Conservation (phyloP, 1,140 invertebrate genomes). For the Drosophila ogumai region DNA sequence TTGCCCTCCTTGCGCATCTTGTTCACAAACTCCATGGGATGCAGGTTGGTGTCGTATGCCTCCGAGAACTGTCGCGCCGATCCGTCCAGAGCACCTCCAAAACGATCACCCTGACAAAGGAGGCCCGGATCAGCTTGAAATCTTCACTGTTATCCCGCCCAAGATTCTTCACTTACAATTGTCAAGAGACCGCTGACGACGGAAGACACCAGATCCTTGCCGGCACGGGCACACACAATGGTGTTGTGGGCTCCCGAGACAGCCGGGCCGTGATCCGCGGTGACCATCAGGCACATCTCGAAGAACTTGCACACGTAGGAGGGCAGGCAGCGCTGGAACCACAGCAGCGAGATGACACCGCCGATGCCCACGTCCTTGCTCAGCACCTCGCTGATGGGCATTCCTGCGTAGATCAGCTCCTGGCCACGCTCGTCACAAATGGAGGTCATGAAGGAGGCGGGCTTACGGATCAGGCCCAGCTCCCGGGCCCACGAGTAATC, state of each 20-base stretch:
- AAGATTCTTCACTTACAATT: conserved; percentile 91
- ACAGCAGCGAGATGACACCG: conserved; percentile 97
- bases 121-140: background rate
- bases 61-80: conserved; percentile 98
- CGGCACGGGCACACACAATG: conserved; percentile 99
- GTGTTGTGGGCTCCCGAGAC: conserved; percentile 99
- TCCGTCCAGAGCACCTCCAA: conserved; percentile 98
- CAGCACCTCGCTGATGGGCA: conserved; percentile 98
- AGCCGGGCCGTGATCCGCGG: conserved; percentile 99
- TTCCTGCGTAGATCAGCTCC: conserved; percentile 98
- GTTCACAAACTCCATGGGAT: conserved; percentile 99
- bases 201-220: conserved; percentile 99
- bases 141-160: background rate
- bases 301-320: conserved; percentile 98
- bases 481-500: conserved; percentile 99
- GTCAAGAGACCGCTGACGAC: conserved; percentile 98
- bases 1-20: conserved; percentile 98
- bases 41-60: conserved; percentile 96
- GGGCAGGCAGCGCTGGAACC: conserved; percentile 99
- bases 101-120: conserved; percentile 94
- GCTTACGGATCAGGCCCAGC: conserved; percentile 98
- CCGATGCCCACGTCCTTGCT: conserved; percentile 97
- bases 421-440: conserved; percentile 99
- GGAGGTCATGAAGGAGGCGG: conserved; percentile 99
- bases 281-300: conserved; percentile 99